Evolutionary conservation across 2,888 invertebrate species (phyloP).

Genomic region (Xanthorhoe designata): DNA sequence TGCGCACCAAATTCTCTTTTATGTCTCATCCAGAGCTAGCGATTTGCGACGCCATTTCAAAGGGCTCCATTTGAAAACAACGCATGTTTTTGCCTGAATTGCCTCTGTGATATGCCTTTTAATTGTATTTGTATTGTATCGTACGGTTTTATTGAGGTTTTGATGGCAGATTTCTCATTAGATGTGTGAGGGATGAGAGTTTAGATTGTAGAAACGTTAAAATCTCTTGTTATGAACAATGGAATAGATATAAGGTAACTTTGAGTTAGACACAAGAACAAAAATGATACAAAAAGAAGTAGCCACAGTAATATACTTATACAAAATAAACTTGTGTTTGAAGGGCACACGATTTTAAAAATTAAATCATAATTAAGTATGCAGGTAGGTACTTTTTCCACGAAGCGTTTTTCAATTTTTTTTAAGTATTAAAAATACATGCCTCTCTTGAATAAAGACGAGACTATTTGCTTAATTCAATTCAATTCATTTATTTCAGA

Average conservation of each 20-base stretch:
- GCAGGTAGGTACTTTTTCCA: not conserved
- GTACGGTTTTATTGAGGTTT: slow-evolving; percentile 17
- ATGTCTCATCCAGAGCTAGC: slow-evolving; percentile 10
- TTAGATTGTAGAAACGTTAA: not conserved
- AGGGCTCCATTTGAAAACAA: slow-evolving; percentile 23
- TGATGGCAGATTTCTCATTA: slow-evolving; percentile 1
- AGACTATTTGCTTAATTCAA: not conserved
- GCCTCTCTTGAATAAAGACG: not conserved
- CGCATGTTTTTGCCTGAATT: slow-evolving; percentile 19
- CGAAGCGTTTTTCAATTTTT: not conserved
- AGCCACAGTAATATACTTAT: too few relatives aligned
- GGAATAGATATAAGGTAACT: too few relatives aligned
- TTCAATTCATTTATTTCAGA: too few relatives aligned
- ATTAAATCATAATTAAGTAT: not conserved
- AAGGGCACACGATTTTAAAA: not conserved
- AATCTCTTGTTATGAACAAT: not conserved
- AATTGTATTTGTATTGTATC: slow-evolving; percentile 34
- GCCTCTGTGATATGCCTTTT: slow-evolving; percentile 27
- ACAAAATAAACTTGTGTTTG: not conserved
- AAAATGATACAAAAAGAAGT: not conserved
- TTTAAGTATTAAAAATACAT: not conserved
- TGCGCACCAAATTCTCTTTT: slow-evolving; percentile 8
- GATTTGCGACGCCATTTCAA: slow-evolving; percentile 21
- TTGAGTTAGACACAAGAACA: too few relatives aligned
- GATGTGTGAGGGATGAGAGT: not conserved